A percentile compares a stretch with the other conserved stretches of the same genome.
Evolutionary conservation across 2,113 vertebrate genomes (phyloP).

Genomic region (Hemichromis elongatus): DNA sequence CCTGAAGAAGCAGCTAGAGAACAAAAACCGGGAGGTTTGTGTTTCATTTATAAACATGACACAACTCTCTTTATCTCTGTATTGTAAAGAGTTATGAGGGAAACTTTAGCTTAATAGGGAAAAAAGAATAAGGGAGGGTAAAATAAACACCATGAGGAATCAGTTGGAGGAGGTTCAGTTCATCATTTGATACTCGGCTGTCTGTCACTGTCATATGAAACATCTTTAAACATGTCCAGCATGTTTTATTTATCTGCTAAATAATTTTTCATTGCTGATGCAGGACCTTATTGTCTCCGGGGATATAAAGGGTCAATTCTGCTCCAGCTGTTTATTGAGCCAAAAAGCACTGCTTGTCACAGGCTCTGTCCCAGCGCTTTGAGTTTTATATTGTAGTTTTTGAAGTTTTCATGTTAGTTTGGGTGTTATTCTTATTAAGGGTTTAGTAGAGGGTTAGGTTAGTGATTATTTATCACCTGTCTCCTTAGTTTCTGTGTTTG

Average conservation of each 20-base stretch:
- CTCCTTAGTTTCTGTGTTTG: too few species aligned
- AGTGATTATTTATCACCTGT: too few species aligned
- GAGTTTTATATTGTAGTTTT: too few species aligned
- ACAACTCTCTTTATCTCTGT: fast-evolving
- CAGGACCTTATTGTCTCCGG: fast-evolving
- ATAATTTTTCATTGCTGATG: background rate
- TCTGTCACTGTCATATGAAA: background rate
- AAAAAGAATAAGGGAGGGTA: background rate
- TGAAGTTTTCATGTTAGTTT: too few species aligned
- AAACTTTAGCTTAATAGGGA: background rate
- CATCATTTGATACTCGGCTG: background rate
- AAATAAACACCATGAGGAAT: fast-evolving
- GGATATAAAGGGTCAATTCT: background rate
- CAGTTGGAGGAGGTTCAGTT: background rate
- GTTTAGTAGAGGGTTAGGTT: too few species aligned
- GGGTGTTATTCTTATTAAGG: too few species aligned
- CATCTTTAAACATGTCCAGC: fast-evolving
- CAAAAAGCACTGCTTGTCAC: background rate
- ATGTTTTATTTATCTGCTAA: background rate
- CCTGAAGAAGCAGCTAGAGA: background rate
- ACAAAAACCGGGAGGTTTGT: background rate
- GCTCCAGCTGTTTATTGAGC: fast-evolving
- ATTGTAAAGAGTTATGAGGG: background rate
- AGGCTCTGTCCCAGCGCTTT: too few species aligned
- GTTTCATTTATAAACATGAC: fast-evolving